phyloP scores from a whole-genome alignment of 2,113 vertebrate genomes.

The Brienomyrus brachyistius region DNA sequence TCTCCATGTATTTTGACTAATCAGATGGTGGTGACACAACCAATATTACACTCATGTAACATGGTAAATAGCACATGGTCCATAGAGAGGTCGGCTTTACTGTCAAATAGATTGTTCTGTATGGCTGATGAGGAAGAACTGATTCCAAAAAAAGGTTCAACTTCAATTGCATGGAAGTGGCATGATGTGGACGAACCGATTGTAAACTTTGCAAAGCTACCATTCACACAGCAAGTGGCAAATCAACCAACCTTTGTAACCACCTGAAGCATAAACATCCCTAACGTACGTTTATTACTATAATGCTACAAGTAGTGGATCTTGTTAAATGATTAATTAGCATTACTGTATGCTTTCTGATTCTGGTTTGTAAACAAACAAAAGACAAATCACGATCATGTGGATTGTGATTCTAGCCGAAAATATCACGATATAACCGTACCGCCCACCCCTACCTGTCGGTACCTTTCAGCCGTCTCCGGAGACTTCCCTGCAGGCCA shows the following conservation, averaged over 20 bases:
- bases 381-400: not conserved
- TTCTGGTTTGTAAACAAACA: not conserved
- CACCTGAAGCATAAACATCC: not conserved
- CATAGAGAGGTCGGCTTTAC: too few species aligned
- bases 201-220: too few species aligned
- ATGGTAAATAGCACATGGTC: too few species aligned
- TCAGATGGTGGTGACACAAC: too few species aligned
- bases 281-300: not conserved
- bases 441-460: too few species aligned
- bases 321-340: not conserved
- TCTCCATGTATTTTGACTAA: too few species aligned
- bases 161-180: too few species aligned
- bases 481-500: not conserved
- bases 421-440: not conserved
- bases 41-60: too few species aligned
- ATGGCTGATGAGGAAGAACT: not conserved
- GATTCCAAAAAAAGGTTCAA: not conserved
- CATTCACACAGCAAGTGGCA: too few species aligned
- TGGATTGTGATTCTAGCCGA: not conserved
- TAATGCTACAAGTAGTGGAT: not conserved
- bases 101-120: too few species aligned
- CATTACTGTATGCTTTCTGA: not conserved
- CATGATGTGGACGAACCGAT: too few species aligned
- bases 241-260: too few species aligned
- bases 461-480: not conserved